Percentiles rank a stretch among this genome's conserved stretches.
Evolutionary conservation across 1,140 invertebrate species (phyloP).

Genomic region (Rhopalosiphum padi): DNA sequence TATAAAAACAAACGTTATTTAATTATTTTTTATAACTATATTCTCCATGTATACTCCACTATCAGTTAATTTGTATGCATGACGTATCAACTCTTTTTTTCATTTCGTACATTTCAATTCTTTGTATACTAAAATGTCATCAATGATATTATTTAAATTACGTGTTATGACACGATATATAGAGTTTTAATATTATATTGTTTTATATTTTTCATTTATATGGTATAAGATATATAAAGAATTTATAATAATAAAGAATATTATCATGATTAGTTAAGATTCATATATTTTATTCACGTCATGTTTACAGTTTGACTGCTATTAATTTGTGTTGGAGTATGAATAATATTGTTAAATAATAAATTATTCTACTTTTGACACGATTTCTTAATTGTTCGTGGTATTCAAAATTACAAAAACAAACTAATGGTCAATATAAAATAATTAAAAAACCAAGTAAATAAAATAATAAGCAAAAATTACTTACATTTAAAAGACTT

Average conservation of each 20-base stretch:
- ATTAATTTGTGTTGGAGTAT: background rate
- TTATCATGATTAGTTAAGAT: background rate
- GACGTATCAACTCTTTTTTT: too few species aligned
- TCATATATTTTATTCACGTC: background rate
- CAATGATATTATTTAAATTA: background rate
- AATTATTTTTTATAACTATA: too few species aligned
- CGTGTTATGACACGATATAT: background rate
- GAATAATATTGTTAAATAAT: background rate
- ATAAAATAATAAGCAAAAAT: background rate
- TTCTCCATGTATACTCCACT: too few species aligned
- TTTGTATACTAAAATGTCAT: too few species aligned
- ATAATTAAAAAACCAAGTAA: background rate
- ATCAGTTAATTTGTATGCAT: too few species aligned
- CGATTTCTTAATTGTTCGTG: background rate
- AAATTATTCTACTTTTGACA: background rate
- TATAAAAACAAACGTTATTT: too few species aligned
- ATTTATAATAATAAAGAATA: background rate
- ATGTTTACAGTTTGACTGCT: too few species aligned
- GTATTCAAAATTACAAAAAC: background rate
- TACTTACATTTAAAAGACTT: background rate
- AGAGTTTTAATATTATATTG: background rate
- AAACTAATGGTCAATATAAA: background rate
- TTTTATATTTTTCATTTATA: background rate
- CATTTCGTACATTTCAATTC: too few species aligned
- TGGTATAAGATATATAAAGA: background rate